Base-by-base conservation (phyloP, 92 coral and sea anemone genomes). In the Palythoa grandiflora region DNA sequence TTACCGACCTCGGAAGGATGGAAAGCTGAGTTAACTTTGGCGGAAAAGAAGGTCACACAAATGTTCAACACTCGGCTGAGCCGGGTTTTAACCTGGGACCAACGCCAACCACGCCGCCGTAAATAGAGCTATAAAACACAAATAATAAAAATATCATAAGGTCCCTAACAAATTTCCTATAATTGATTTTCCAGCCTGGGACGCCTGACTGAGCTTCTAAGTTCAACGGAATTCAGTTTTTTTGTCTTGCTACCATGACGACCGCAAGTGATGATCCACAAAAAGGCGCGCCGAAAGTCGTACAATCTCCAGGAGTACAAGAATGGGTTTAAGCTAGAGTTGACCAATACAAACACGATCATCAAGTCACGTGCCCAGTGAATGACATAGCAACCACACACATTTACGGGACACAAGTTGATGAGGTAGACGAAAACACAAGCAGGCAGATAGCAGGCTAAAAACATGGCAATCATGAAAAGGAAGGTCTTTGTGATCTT, bases 291-390 rank as follows among this genome's bases (percentile, higher is more conserved):
- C 35, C 93, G 91, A 75, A 91, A 94, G 84, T 88, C 89, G 37
- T 74, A 54, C 78, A 94, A 71, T 37, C 98, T 92, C 98, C 98
- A 94, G 15, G 97, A 93, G 79, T 96, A 96, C n/a, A 94, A 86
- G 87, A 95, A 95, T 55, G 98, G 98, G 84, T 96, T 96, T 89
- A 96, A 87, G n/a, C 96, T 89, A 38, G 98, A 93, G 91, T 95
- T 96, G 2, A 89, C 89, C 89, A 95, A 68, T 75, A 95, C 92
- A 84, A 96, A 88, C 81, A 96, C 88, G 87, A 93, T 92, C 89
- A 93, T 96, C 75, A 96, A 83, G 92, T 96, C 98, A 86, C 99
- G 94, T 77, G 98, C 91, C 98, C 95, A 92, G 75, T 93, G 88
- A 35, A 89, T 86, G 7, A 94, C 89, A 17, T 81, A 84, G 55